Percentiles rank a stretch among this genome's conserved stretches.
phyloP scores from a whole-genome alignment of 2,888 invertebrate species.

The Octodonta nipae region DNA sequence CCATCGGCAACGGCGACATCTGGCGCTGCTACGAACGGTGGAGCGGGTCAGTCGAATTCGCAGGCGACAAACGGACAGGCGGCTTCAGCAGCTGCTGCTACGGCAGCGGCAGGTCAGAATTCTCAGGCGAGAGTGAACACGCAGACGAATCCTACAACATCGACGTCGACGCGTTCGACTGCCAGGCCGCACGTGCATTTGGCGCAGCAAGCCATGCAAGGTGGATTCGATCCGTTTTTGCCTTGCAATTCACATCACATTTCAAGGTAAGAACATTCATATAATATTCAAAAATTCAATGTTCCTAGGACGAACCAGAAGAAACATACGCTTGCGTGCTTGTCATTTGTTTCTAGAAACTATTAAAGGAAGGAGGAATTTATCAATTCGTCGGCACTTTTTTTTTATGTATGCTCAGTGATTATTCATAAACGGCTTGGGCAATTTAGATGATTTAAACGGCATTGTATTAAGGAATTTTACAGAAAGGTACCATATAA shows the following conservation, averaged over 20 bases:
- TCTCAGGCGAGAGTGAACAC: conserved; percentile 47
- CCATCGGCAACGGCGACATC: conserved; percentile 16
- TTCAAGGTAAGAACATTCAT: too few relatives aligned
- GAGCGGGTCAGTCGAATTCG: conserved; percentile 5
- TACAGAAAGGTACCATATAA: too few relatives aligned
- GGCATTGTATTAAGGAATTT: too few relatives aligned
- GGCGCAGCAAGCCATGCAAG: conserved; percentile 43
- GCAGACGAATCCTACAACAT: conserved; percentile 56
- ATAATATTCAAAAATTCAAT: too few relatives aligned
- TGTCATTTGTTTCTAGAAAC: too few relatives aligned
- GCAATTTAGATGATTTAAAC: too few relatives aligned
- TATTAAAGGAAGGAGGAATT: too few relatives aligned
- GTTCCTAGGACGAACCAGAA: too few relatives aligned
- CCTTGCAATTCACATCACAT: conserved; percentile 62
- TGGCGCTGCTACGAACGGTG: conserved; percentile 17
- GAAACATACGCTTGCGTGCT: too few relatives aligned
- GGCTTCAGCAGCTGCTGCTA: conserved; percentile 8
- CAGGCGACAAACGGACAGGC: conserved; percentile 5
- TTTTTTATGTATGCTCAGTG: too few relatives aligned
- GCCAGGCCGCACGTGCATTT: conserved; percentile 55
- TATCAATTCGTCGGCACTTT: too few relatives aligned
- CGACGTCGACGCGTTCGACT: conserved; percentile 56
- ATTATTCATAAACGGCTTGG: too few relatives aligned
- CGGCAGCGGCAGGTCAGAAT: conserved; percentile 28
- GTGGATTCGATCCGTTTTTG: conserved; percentile 50